Conservation (phyloP, 1,140 invertebrate species). For the Marisa cornuarietis region DNA sequence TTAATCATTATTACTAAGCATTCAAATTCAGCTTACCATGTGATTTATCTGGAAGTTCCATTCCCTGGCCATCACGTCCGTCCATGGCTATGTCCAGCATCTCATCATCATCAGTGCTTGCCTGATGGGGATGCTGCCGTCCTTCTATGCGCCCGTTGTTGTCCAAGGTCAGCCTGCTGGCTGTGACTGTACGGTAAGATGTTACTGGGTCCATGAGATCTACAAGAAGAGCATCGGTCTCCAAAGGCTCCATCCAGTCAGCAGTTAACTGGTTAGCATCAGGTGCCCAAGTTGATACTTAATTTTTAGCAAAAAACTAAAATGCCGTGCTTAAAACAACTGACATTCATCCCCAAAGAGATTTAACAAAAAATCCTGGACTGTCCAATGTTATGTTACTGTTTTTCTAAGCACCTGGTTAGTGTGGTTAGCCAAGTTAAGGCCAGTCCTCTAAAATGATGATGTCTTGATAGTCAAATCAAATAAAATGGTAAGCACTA, state of each 20-base stretch:
- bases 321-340: neutral
- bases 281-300: neutral
- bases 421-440: neutral
- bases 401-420: neutral
- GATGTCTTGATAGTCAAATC: too few relatives aligned
- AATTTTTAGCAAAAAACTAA: neutral
- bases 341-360: neutral
- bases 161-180: conserved; percentile 1
- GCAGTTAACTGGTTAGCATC: neutral
- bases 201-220: conserved; percentile 30
- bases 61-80: conserved; percentile 29
- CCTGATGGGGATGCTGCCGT: neutral
- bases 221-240: conserved; percentile 35
- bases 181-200: conserved; percentile 13
- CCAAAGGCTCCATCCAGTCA: conserved; percentile 2
- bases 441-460: too few relatives aligned
- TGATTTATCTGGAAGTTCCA: conserved; percentile 23
- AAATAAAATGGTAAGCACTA: too few relatives aligned
- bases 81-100: conserved; percentile 37
- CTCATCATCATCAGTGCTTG: conserved; percentile 32
- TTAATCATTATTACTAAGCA: too few relatives aligned
- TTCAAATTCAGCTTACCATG: conserved; percentile 7
- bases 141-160: conserved; percentile 13
- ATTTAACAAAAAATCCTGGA: neutral
- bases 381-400: neutral